Percentiles rank a stretch among this genome's conserved stretches.
Conservation (phyloP, 1,140 invertebrate species). For the Tetragnatha versicolor region DNA sequence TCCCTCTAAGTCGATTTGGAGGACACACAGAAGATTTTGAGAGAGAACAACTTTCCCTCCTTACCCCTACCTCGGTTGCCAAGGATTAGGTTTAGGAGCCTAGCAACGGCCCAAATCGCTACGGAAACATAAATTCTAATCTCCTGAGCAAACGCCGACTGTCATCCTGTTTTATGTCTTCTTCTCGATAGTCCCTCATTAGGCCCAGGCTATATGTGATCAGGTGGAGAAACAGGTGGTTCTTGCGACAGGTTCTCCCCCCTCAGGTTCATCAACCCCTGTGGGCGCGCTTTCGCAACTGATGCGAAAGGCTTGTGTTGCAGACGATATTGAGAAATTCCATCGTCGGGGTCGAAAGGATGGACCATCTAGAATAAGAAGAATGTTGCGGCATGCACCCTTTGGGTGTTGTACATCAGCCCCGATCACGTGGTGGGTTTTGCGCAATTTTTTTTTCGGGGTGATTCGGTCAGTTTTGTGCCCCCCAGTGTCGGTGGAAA, state of each 20-base stretch:
- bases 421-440: too few species aligned
- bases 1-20: background rate
- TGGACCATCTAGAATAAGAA: too few species aligned
- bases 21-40: slow-evolving; percentile 1
- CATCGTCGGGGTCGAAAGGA: too few species aligned
- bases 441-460: too few species aligned
- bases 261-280: background rate
- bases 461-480: too few species aligned
- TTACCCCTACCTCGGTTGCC: slow-evolving; percentile 41
- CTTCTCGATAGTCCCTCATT: slow-evolving; percentile 2
- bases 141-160: slow-evolving; percentile 29
- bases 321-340: too few species aligned
- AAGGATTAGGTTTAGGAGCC: slow-evolving; percentile 46
- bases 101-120: slow-evolving; percentile 41
- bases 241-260: background rate
- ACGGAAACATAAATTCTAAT: slow-evolving; percentile 48
- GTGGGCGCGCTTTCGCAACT: too few species aligned
- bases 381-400: too few species aligned
- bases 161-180: slow-evolving; percentile 46
- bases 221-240: slow-evolving; percentile 2
- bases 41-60: background rate
- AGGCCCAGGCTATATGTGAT: slow-evolving; percentile 1
- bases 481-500: too few species aligned
- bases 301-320: too few species aligned
- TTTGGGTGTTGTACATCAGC: too few species aligned